Evolutionary conservation across 2,888 invertebrate genomes (phyloP).

Genomic region (Diaperis boleti): DNA sequence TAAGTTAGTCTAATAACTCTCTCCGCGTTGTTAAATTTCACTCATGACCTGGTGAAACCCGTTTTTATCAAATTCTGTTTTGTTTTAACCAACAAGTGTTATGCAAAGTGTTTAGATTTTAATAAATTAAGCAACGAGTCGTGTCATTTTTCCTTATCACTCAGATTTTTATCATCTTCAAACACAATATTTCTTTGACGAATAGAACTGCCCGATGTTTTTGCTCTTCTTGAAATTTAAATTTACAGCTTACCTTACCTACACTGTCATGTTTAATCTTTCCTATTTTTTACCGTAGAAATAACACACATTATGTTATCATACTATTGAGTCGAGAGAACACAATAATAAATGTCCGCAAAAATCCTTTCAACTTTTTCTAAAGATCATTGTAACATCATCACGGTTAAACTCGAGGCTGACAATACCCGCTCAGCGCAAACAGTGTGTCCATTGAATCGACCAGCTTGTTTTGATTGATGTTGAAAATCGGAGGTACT

Average conservation of each 20-base stretch:
- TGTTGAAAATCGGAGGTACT: slow-evolving; percentile 6
- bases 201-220: no score
- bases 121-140: slow-evolving; percentile 22
- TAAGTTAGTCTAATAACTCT: no score
- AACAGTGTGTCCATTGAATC: slow-evolving; percentile 13
- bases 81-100: slow-evolving; percentile 22
- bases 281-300: no score
- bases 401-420: slow-evolving; percentile 7
- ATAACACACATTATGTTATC: no score
- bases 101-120: slow-evolving; percentile 28
- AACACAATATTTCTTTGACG: background rate
- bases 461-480: slow-evolving; percentile 19
- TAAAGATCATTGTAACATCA: slow-evolving; percentile 5
- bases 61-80: slow-evolving; percentile 19
- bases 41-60: background rate
- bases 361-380: background rate
- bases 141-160: slow-evolving; percentile 4
- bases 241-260: no score
- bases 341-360: background rate
- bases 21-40: background rate
- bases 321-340: no score
- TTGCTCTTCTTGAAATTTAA: no score
- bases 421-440: slow-evolving; percentile 20
- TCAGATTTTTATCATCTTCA: background rate
- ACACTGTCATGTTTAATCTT: no score